phyloP scores from a whole-genome alignment of 2,888 invertebrate genomes.

The Nipponacmea schrenckii region DNA sequence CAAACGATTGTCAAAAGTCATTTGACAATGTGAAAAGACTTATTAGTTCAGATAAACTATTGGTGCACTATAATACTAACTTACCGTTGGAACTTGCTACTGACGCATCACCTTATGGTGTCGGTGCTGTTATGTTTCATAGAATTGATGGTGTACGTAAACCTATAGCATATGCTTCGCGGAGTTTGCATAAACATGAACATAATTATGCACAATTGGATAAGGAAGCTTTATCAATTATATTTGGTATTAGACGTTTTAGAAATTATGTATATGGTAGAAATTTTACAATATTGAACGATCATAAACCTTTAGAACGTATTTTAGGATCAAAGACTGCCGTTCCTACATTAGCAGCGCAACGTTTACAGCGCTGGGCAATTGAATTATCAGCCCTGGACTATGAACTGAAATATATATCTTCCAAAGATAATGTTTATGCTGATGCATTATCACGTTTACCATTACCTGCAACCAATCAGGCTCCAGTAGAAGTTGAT shows the following conservation, averaged over 20 bases:
- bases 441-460: background rate
- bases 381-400: background rate
- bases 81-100: conserved; percentile 11
- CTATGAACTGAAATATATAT: background rate
- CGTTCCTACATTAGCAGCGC: background rate
- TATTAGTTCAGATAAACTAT: conserved; percentile 15
- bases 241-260: conserved; percentile 10
- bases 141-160: conserved; percentile 36
- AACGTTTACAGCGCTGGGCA: background rate
- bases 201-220: conserved; percentile 39
- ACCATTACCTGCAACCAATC: background rate
- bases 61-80: conserved; percentile 22
- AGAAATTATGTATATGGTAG: background rate
- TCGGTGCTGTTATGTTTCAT: conserved; percentile 28
- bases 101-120: conserved; percentile 24
- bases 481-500: background rate
- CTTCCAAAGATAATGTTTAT: background rate
- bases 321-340: background rate
- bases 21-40: conserved; percentile 3
- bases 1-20: conserved; percentile 1
- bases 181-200: conserved; percentile 1
- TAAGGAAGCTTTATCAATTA: conserved; percentile 7
- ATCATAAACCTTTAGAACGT: conserved; percentile 3
- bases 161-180: conserved; percentile 56
- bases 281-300: background rate